Evolutionary conservation across 2,113 vertebrate genomes (phyloP).

Genomic region (Catharus minimus): DNA sequence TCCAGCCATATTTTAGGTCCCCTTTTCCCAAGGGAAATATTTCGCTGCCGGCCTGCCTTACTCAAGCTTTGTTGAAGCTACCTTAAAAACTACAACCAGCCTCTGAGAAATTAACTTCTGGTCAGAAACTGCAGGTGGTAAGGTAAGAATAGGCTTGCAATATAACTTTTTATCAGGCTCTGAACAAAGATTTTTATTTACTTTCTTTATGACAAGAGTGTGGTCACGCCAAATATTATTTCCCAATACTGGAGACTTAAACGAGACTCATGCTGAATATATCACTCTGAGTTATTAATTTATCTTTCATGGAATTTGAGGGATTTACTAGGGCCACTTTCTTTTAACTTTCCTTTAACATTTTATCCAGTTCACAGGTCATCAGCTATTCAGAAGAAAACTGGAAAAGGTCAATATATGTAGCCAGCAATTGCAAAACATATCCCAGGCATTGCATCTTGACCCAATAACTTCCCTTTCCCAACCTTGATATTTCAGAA

Average conservation of each 20-base stretch:
- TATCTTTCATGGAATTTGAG: not conserved
- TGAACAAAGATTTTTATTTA: conserved; percentile 9
- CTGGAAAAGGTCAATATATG: not conserved
- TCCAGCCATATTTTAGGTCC: not conserved
- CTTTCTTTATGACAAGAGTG: not conserved
- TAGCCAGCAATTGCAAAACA: conserved; percentile 40
- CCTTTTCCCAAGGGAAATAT: not conserved
- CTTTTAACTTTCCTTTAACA: not conserved
- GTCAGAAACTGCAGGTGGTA: not conserved
- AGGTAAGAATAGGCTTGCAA: not conserved
- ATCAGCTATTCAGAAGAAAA: not conserved
- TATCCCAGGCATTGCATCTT: not conserved
- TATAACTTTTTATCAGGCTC: not conserved
- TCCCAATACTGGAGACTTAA: not conserved
- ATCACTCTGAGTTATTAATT: not conserved
- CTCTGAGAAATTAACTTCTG: not conserved
- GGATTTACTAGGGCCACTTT: not conserved
- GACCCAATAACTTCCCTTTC: not conserved
- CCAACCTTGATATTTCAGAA: not conserved
- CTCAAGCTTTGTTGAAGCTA: not conserved
- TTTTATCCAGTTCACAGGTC: conserved; percentile 8
- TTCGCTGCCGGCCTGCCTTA: not conserved
- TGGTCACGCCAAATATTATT: not conserved
- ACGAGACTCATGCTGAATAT: not conserved
- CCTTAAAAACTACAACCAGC: not conserved